Percentiles rank a stretch among this genome's conserved stretches.
These are phyloP conservation scores for Sympetrum striolatum DNA, from an alignment of 2,888 invertebrate genomes.

Conservation along the genomic window DNA sequence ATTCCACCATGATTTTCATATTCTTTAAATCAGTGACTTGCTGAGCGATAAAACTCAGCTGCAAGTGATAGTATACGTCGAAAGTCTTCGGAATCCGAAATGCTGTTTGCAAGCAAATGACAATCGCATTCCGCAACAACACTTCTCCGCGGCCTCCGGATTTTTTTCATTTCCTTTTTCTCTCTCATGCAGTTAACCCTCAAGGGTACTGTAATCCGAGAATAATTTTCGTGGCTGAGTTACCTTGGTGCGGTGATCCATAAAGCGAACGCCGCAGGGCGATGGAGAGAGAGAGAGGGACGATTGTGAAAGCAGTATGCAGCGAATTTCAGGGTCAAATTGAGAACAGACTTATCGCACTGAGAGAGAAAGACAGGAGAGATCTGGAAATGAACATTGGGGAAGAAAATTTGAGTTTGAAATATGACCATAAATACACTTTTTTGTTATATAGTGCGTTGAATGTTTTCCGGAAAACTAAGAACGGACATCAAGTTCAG, in stretches of 20 bases:
- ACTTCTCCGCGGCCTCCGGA: background rate
- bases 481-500: no score
- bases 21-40: no score
- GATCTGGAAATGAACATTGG: background rate
- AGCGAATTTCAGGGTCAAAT: background rate
- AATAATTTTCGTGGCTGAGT: slow-evolving; percentile 40
- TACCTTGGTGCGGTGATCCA: slow-evolving; percentile 33
- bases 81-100: no score
- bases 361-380: background rate
- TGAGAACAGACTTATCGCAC: background rate
- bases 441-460: no score
- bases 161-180: background rate
- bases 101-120: no score
- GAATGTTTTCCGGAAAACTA: no score
- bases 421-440: no score
- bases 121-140: background rate
- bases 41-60: no score
- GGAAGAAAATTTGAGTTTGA: no score
- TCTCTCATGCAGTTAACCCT: background rate
- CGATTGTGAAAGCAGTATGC: background rate
- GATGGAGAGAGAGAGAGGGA: background rate
- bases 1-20: no score
- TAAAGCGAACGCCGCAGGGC: background rate
- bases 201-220: slow-evolving; percentile 28
- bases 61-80: no score